phyloP scores from a whole-genome alignment of 1,140 invertebrate species.

The Anthonomus grandis region DNA sequence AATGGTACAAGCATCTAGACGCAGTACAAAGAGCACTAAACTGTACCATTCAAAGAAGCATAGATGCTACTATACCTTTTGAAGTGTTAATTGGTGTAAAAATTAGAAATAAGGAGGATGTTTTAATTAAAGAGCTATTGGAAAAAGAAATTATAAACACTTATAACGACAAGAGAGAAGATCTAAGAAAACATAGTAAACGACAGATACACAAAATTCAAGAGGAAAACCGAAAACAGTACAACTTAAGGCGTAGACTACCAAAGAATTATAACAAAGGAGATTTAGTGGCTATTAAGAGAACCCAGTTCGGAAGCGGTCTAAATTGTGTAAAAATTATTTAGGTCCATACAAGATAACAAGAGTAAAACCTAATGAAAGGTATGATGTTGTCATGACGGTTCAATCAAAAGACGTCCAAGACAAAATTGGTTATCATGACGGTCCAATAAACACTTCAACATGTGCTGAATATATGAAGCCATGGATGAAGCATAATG shows the following conservation, averaged over 20 bases:
- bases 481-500: too few relatives aligned
- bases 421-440: too few relatives aligned
- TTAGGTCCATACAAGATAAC: too few relatives aligned
- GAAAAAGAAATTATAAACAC: neutral
- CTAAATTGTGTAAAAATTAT: too few relatives aligned
- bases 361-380: too few relatives aligned
- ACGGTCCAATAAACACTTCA: too few relatives aligned
- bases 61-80: conserved; percentile 41
- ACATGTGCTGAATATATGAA: too few relatives aligned
- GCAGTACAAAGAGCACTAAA: conserved; percentile 41
- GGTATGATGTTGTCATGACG: too few relatives aligned
- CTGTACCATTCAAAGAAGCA: conserved; percentile 42
- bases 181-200: conserved; percentile 32
- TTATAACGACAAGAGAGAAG: conserved; percentile 28
- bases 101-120: conserved; percentile 35
- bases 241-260: conserved; percentile 26
- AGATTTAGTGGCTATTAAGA: conserved; percentile 24
- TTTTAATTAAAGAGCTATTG: conserved; percentile 20
- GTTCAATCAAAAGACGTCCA: too few relatives aligned
- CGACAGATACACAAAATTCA: conserved; percentile 39
- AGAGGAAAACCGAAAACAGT: conserved; percentile 39
- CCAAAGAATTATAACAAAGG: conserved; percentile 11
- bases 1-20: conserved; percentile 42
- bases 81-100: conserved; percentile 39
- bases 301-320: too few relatives aligned